A percentile compares a stretch with the other conserved stretches of the same genome.
Conservation (phyloP, 2,113 vertebrate species). For the Lepisosteus osseus region DNA sequence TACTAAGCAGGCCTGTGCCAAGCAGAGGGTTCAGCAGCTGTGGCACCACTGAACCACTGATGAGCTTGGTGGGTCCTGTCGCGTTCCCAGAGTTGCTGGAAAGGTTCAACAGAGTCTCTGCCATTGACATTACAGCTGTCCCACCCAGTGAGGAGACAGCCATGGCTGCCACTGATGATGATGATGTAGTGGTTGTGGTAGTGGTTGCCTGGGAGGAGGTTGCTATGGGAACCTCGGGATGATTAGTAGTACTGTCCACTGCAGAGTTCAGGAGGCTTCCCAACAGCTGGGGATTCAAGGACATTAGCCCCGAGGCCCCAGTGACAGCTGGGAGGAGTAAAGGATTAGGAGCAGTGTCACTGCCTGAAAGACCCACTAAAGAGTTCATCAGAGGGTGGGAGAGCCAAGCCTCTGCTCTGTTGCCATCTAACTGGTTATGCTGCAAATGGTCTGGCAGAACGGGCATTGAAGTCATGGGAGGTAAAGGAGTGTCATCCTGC, state of each 20-base stretch:
- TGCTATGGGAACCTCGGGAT: constrained; percentile 86
- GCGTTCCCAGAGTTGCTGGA: constrained; percentile 63
- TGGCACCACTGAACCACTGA: constrained; percentile 68
- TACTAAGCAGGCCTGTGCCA: constrained; percentile 74
- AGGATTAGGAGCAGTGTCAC: constrained; percentile 61
- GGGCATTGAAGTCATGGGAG: constrained; percentile 62
- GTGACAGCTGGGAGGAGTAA: constrained; percentile 69
- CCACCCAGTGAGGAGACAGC: constrained; percentile 79
- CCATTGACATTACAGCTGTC: constrained; percentile 78
- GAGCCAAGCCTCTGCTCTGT: constrained; percentile 65
- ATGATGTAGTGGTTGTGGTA: constrained; percentile 86
- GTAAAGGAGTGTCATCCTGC: constrained; percentile 59
- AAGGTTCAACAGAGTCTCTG: constrained; percentile 72
- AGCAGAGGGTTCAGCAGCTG: constrained; percentile 79
- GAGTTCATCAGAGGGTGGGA: constrained; percentile 61
- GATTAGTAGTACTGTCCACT: constrained; percentile 79
- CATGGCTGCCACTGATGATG: constrained; percentile 76
- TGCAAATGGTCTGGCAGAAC: constrained; percentile 61
- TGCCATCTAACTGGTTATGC: constrained; percentile 62
- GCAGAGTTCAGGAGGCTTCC: constrained; percentile 71
- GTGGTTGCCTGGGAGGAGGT: constrained; percentile 85
- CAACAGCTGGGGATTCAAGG: constrained; percentile 78
- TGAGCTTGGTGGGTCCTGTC: constrained; percentile 68
- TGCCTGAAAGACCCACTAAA: constrained; percentile 56
- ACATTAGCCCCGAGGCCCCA: constrained; percentile 71